phyloP scores from a whole-genome alignment of 2,888 invertebrate genomes.

The Penaeus monodon region DNA sequence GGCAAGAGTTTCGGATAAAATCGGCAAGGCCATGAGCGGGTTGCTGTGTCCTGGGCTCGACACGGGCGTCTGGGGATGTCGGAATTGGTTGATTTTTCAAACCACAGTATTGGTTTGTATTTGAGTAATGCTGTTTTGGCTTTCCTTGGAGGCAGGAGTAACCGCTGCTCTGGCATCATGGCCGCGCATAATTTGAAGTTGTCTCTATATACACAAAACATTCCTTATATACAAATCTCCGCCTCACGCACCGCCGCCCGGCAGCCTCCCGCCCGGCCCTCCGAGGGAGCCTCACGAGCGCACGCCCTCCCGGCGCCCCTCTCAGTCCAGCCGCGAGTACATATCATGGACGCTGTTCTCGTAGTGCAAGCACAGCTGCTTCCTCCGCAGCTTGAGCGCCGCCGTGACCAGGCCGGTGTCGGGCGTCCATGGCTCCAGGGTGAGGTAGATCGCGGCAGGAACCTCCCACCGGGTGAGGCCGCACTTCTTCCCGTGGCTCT shows the following conservation, averaged over 20 bases:
- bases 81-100: no score
- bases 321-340: slow-evolving; percentile 67
- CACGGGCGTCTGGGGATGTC: no score
- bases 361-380: slow-evolving; percentile 71
- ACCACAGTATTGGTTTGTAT: no score
- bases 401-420: slow-evolving; percentile 74
- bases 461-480: slow-evolving; percentile 69
- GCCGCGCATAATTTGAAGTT: no score
- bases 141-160: no score
- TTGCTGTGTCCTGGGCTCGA: no score
- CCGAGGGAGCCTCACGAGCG: not conserved
- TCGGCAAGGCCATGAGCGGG: no score
- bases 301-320: not conserved
- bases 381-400: slow-evolving; percentile 73
- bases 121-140: no score
- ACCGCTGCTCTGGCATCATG: no score
- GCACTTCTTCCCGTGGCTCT: slow-evolving; percentile 69
- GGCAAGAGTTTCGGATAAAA: no score
- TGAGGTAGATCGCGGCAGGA: slow-evolving; percentile 71
- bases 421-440: slow-evolving; percentile 73
- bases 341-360: slow-evolving; percentile 70
- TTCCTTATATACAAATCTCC: no score
- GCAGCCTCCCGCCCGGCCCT: not conserved
- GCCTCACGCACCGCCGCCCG: not conserved
- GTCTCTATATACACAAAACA: no score